Conservation (phyloP, 2,113 vertebrate genomes). For the Gymnogyps californianus region DNA sequence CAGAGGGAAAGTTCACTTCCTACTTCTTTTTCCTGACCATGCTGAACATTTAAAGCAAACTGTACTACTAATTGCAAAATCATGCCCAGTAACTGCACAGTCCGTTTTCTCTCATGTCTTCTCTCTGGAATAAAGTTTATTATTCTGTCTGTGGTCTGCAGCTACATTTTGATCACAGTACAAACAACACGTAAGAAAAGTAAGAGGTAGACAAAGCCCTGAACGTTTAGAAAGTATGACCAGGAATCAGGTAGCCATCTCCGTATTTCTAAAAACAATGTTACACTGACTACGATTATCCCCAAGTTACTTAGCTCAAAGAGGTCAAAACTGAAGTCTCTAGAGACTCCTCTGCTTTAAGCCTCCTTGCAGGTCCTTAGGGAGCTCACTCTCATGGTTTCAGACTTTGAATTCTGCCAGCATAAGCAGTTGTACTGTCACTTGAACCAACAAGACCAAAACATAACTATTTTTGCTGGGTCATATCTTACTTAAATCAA, state of each 20-base stretch:
- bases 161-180: background rate
- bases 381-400: background rate
- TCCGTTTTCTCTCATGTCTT: background rate
- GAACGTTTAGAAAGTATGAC: background rate
- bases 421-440: background rate
- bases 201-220: background rate
- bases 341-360: background rate
- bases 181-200: background rate
- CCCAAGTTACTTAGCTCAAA: background rate
- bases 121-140: background rate
- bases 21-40: background rate
- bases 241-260: background rate
- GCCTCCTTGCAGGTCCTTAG: background rate
- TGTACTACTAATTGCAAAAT: background rate
- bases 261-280: background rate
- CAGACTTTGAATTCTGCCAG: background rate
- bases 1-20: background rate
- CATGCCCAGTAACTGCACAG: background rate
- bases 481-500: background rate
- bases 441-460: background rate
- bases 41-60: background rate
- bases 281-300: background rate
- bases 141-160: background rate
- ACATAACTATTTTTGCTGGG: background rate
- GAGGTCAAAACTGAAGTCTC: background rate